Evolutionary conservation across 2,888 invertebrate species (phyloP).

Genomic region (Biston betularia): DNA sequence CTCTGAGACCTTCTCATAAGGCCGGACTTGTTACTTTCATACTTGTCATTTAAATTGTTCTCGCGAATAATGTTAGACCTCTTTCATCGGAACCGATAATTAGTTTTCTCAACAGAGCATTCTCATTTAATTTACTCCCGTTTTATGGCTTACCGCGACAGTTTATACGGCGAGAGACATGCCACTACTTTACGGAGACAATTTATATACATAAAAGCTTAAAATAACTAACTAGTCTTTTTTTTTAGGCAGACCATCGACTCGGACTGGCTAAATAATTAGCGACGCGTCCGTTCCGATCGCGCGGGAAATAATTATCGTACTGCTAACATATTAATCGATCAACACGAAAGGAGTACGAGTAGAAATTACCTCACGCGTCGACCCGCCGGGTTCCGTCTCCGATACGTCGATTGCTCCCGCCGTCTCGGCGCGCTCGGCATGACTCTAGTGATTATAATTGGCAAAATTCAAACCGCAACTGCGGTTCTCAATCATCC

Average conservation of each 20-base stretch:
- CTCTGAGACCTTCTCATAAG: conserved; percentile 56
- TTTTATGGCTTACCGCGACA: conserved; percentile 27
- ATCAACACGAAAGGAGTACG: conserved; percentile 84
- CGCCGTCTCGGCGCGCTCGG: conserved; percentile 11
- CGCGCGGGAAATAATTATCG: conserved; percentile 76
- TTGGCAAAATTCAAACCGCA: conserved; percentile 26
- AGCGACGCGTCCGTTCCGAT: conserved; percentile 58
- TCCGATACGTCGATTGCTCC: conserved; percentile 21
- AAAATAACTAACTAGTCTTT: conserved; percentile 82
- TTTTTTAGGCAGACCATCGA: conserved; percentile 76
- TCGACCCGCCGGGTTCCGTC: conserved; percentile 33
- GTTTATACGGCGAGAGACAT: conserved; percentile 67
- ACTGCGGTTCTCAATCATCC: conserved; percentile 11
- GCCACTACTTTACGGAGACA: conserved; percentile 71
- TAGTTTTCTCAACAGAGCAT: not conserved
- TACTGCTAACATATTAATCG: conserved; percentile 81
- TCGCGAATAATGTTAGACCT: conserved; percentile 44
- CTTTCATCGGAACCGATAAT: conserved; percentile 5
- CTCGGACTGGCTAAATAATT: conserved; percentile 63
- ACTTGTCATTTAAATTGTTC: conserved; percentile 46
- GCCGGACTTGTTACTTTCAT: conserved; percentile 56
- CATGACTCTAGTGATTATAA: conserved; percentile 24
- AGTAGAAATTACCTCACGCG: conserved; percentile 74
- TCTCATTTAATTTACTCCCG: conserved; percentile 29
- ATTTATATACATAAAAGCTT: conserved; percentile 76